Evolutionary conservation across 2,888 invertebrate genomes (phyloP), one percentile per base, ranked within the genome.

Genomic region (Priocnemis perturbator): DNA sequence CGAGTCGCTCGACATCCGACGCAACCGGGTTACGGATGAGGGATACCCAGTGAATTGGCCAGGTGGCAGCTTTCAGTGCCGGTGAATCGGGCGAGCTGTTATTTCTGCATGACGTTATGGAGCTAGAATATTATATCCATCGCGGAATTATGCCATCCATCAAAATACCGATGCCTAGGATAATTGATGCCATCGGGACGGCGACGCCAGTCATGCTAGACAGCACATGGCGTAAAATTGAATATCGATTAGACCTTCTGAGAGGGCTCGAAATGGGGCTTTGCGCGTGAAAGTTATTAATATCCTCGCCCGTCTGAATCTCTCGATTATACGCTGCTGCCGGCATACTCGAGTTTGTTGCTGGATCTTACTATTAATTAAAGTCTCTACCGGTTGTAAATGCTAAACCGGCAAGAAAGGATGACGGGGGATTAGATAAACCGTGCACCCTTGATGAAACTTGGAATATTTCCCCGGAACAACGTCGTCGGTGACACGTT

Each of bases 181-280:
- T 80, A 80, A 80, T 80, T 80, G 78, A 80, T 80, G 80, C 80
- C 79, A 78, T 80, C 79, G 78, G 74, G 66, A 78, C 70, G 74
- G 73, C 76, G 76, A 78, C 78, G 78, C 78, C 80, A 76, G 79
- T 78, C 76, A 80, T 78, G 80, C 80, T 80, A 79, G 79, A 80
- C 80, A 77, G 79, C 80, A 78, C 79, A 78, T 80, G 79, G 79
- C 79, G 79, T 80, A 80, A 80, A 80, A 80, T 80, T 80, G 79
- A 80, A 80, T 80, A 80, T 80, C 79, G 79, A 80, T 80, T 80
- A 79, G 78, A 77, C 79, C 70, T 73, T 78, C 76, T 65, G 69
- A 67, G 78, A 67, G 63, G 71, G 64, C 60, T 69, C 69, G 69
- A 70, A 72, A 71, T 62, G 73, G 74, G 63, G 72, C 70, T 71